phyloP scores from a whole-genome alignment of 2,888 invertebrate species.

The Notocelia uddmanniana region DNA sequence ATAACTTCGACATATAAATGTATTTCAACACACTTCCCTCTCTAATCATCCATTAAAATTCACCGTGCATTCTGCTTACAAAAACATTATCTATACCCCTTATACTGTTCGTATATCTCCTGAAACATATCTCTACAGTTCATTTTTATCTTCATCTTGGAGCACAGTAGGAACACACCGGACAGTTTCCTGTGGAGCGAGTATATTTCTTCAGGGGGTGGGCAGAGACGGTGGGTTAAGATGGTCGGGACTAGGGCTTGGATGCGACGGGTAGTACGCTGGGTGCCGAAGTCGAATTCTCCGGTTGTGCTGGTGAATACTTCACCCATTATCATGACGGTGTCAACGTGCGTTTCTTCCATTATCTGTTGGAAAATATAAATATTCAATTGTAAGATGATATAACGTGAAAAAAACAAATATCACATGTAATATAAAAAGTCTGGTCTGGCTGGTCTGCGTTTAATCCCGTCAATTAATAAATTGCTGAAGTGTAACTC shows the following conservation, averaged over 20 bases:
- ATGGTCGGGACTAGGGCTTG: conserved; percentile 96
- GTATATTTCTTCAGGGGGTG: conserved; percentile 99
- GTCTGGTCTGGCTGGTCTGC: too few species aligned
- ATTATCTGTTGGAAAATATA: conserved; percentile 85
- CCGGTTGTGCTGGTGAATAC: conserved; percentile 91
- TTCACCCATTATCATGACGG: conserved; percentile 98
- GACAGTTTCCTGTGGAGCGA: conserved; percentile 98
- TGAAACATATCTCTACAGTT: conserved; percentile 94
- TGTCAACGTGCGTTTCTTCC: conserved; percentile 98
- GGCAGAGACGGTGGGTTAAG: conserved; percentile 96
- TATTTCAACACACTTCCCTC: neutral
- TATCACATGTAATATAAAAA: too few species aligned
- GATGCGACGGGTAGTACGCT: conserved; percentile 91
- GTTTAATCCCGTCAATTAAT: too few species aligned
- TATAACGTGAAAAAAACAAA: too few species aligned
- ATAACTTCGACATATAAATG: too few species aligned
- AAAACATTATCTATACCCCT: conserved; percentile 56
- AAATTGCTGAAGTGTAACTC: too few species aligned
- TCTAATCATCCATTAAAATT: neutral
- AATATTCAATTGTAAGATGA: too few species aligned
- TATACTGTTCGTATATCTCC: conserved; percentile 90
- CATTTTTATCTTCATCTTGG: conserved; percentile 93
- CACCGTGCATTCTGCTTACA: neutral
- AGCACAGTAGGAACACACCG: conserved; percentile 96
- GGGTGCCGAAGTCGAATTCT: conserved; percentile 96